Base-by-base conservation (phyloP, 2,888 invertebrate species). In the Aspidiotus rigidus region DNA sequence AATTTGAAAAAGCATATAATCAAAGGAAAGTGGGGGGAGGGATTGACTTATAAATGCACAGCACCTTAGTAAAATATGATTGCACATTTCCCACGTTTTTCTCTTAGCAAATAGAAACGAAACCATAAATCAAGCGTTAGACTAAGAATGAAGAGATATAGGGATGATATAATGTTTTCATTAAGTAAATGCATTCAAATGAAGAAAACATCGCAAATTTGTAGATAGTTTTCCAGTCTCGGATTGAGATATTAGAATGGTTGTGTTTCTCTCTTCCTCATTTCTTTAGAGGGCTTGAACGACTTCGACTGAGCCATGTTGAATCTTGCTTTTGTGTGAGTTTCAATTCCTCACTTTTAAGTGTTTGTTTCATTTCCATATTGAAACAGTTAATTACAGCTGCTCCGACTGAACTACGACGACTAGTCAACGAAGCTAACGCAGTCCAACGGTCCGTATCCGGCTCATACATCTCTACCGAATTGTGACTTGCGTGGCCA, bases 401-500 rank as follows among this genome's bases (percentile, higher is more conserved):
- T 7, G 85, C 86, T 41, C 86, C 86, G 10, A 86, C 83, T 0
- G 85, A 85, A 76, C 85, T 85, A 71, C 86, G 79, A 64, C 86
- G 77, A 7, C 82, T 81, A 7, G 83, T 81, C 86, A 87, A 86
- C 7, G 85, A 81, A 62, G 83, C 82, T n/a, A 86, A 83, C 64
- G 84, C 79, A 28, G 80, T 79, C 87, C 87, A 87, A 77, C 85
- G 85, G 76, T 86, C 86, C 40, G 80, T 77, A 59, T 82, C 81
- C 5, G 83, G 82, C 74, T 86, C 86, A 75, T 84, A 87, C 72
- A 83, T 80, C 75, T 87, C 87, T 40, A 86, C 84, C 0, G 86
- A 85, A 76, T 85, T 86, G 15, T 87, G 78, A 71, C 85, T 86
- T 6, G 85, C 85, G 70, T 84, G 85, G 28, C 87, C 86, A 75